Base-by-base conservation (phyloP, 2,888 invertebrate species). In the Tinea semifulvella region DNA sequence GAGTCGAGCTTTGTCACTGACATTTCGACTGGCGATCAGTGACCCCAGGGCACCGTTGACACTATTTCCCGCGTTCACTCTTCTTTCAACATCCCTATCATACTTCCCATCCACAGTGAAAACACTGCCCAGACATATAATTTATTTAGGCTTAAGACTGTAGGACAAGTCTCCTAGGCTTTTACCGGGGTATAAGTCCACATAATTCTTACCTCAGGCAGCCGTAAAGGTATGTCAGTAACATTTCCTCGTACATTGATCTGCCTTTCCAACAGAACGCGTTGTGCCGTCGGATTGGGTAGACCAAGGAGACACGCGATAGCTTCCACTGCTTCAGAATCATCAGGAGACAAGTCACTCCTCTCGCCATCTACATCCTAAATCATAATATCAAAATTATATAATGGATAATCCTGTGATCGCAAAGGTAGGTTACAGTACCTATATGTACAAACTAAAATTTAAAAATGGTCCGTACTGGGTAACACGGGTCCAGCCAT, bases 231-330 rank as follows among this genome's bases (percentile, higher is more conserved):
- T 55, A 96, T 96, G 65, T 95, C 94, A 0, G 95, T 96, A 49
- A 95, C 93, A 64, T 94, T 95, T 2, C 96, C 95, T 6, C 95
- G 84, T 16, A 96, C 95, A 61, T 95, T 95, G 61, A 96, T 96
- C 77, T 94, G 94, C 14, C 94, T 68, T 57, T 84, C 83, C 18
- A 94, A 68, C 18, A 91, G 83, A 16, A 94, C 92, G 57, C 92
- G 88, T 44, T 85, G 85, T 8, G 95, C 84, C 53, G 90, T 90
- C 43, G 89, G 88, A 42, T 85, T 80, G 43, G 90, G 87, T 42
- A 95, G 72, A 0, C 93, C 93, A 46, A 96, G 72, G 44, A 96
- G 74, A 2, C 88, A 88, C 3, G 95, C 86, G 1, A 87, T 91
- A 1, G 83, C 84, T 22, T 93, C 80, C 44, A 93, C 90, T 27